These are phyloP conservation scores for Nymphalis c-album DNA, from an alignment of 2,888 invertebrate genomes.

Conservation along the genomic window DNA sequence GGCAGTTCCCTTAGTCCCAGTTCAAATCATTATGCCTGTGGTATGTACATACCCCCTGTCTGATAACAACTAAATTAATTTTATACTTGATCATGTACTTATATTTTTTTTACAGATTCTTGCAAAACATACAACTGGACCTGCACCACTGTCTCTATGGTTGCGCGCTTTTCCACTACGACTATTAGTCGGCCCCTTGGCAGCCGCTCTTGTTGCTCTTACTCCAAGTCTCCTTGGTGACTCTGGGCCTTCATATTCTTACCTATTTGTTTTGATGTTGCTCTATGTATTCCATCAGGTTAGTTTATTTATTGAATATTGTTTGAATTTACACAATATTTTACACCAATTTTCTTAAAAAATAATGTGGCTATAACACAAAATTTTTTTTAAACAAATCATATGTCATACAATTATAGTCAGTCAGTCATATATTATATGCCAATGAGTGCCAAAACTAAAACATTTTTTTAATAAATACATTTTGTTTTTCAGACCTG, in stretches of 20 bases:
- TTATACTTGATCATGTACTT: conserved; percentile 1
- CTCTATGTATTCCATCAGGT: conserved; percentile 96
- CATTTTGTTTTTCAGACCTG: conserved; percentile 84
- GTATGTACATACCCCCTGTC: conserved; percentile 75
- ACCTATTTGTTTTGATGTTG: conserved; percentile 87
- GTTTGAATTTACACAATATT: not conserved
- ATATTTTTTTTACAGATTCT: conserved; percentile 57
- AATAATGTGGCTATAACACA: not conserved
- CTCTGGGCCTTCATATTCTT: conserved; percentile 82
- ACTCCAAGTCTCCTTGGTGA: conserved; percentile 87
- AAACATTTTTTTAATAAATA: not conserved
- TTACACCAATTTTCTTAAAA: not conserved
- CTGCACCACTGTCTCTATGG: conserved; percentile 93
- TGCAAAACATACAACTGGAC: conserved; percentile 89
- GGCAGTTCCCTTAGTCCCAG: conserved; percentile 95
- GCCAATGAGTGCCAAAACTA: no score
- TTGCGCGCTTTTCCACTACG: conserved; percentile 94
- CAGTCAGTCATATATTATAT: no score
- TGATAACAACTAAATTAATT: not conserved
- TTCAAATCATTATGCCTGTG: conserved; percentile 96
- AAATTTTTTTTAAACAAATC: no score
- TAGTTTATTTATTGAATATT: conserved; percentile 7
- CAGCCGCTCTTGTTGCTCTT: conserved; percentile 90
- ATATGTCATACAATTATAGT: not conserved
- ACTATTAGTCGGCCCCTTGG: conserved; percentile 91